These are phyloP conservation scores for Poecilia gillii DNA, from an alignment of 2,797 vertebrate species.

Conservation along the genomic window DNA sequence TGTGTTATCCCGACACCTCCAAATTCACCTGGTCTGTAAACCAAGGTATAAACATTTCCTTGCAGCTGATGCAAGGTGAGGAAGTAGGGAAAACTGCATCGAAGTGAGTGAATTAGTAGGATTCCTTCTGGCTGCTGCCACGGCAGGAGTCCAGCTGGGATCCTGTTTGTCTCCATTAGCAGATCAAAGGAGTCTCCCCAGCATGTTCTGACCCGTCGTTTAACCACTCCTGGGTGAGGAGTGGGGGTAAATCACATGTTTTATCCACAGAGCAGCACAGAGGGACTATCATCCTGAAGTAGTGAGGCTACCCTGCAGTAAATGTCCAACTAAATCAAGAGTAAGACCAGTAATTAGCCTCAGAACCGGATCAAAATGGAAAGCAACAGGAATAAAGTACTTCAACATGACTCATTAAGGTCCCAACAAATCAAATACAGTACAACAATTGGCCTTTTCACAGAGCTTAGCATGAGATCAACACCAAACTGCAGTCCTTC, in stretches of 20 bases:
- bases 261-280: slow-evolving; percentile 19
- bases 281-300: slow-evolving; percentile 6
- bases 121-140: not conserved
- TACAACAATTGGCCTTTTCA: not conserved
- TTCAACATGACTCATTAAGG: not conserved
- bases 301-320: not conserved
- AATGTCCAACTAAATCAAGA: not conserved
- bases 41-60: slow-evolving; percentile 73
- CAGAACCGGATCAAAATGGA: not conserved
- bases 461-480: not conserved
- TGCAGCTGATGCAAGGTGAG: not conserved
- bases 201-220: slow-evolving; percentile 55
- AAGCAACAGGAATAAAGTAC: not conserved
- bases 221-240: slow-evolving; percentile 8
- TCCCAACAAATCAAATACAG: not conserved
- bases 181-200: slow-evolving; percentile 63
- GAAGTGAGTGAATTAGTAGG: not conserved
- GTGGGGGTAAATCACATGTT: slow-evolving; percentile 36
- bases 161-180: slow-evolving; percentile 50
- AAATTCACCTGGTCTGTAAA: slow-evolving; percentile 86
- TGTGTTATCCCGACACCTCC: slow-evolving; percentile 81
- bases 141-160: slow-evolving; percentile 34
- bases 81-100: not conserved
- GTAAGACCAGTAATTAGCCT: not conserved
- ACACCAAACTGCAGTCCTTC: not conserved